phyloP scores from a whole-genome alignment of 2,888 invertebrate genomes.

The Monopis laevigella region DNA sequence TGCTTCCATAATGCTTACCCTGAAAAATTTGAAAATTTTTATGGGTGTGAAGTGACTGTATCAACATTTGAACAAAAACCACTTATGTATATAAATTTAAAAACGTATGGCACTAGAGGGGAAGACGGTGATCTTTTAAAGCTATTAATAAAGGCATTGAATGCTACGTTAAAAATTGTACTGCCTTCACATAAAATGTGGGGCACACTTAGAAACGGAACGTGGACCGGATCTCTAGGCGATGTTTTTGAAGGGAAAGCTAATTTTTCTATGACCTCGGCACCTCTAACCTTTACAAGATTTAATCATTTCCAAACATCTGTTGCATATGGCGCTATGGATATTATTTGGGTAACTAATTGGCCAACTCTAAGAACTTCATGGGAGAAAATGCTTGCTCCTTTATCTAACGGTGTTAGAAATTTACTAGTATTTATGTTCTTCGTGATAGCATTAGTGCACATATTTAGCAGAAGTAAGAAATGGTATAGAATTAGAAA shows the following conservation, averaged over 20 bases:
- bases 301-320: constrained; percentile 42
- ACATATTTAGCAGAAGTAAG: background rate
- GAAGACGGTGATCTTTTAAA: constrained; percentile 36
- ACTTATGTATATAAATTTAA: constrained; percentile 33
- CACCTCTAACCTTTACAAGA: constrained; percentile 30
- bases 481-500: background rate
- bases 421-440: background rate
- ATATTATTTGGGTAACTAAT: constrained; percentile 10
- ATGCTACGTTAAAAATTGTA: constrained; percentile 32
- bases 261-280: constrained; percentile 32
- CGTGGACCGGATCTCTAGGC: constrained; percentile 42
- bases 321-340: constrained; percentile 16
- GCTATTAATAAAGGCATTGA: constrained; percentile 29
- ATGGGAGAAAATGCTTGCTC: background rate
- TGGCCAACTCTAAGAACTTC: background rate
- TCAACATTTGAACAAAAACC: constrained; percentile 41
- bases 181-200: constrained; percentile 25
- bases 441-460: background rate
- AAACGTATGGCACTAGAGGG: constrained; percentile 27
- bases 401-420: background rate
- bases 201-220: constrained; percentile 23
- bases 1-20: constrained; percentile 29
- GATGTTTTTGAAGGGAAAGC: constrained; percentile 31
- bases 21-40: constrained; percentile 30
- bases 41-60: constrained; percentile 29